Evolutionary conservation across 2,113 vertebrate species (phyloP).

Genomic region (Axis porcinus): DNA sequence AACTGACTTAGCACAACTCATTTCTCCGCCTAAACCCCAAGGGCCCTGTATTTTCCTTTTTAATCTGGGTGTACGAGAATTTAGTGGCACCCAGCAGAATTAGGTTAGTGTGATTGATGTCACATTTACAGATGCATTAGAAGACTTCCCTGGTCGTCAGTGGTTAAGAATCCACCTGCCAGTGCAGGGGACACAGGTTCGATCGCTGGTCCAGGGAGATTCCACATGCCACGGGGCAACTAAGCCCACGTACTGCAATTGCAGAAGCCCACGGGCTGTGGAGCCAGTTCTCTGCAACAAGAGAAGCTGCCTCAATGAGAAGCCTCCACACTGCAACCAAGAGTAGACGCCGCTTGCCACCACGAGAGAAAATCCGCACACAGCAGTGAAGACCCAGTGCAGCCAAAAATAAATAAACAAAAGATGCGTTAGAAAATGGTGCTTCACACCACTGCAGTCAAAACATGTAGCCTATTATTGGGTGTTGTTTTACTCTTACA

Average conservation of each 20-base stretch:
- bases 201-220: background rate
- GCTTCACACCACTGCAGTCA: background rate
- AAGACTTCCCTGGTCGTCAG: background rate
- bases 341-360: background rate
- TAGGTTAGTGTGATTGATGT: background rate
- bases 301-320: background rate
- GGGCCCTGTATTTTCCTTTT: background rate
- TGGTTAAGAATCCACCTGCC: background rate
- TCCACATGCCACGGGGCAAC: background rate
- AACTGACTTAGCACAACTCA: background rate
- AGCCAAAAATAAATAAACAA: background rate
- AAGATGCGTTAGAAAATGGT: background rate
- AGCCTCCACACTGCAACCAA: rapidly evolving
- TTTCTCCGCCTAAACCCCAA: background rate
- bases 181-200: background rate
- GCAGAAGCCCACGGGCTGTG: rapidly evolving
- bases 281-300: background rate
- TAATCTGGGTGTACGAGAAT: background rate
- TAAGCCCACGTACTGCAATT: background rate
- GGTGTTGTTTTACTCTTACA: background rate
- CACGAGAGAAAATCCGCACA: background rate
- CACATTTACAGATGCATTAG: background rate
- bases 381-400: background rate
- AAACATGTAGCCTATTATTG: background rate
- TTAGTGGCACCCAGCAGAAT: background rate